Conservation (phyloP, 2,888 invertebrate species). For the Nomada goodeniana region DNA sequence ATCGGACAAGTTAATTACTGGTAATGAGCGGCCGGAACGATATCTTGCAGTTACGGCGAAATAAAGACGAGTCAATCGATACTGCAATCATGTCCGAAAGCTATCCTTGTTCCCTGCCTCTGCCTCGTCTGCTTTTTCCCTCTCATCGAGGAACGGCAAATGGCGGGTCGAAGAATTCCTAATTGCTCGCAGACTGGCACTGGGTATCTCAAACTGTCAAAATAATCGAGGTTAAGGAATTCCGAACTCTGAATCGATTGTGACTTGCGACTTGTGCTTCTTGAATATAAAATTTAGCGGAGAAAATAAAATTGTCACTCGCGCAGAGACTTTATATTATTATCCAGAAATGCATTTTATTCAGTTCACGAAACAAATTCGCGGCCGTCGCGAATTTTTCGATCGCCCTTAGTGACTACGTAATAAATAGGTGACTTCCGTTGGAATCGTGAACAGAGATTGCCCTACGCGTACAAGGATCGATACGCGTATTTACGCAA, state of each 20-base stretch:
- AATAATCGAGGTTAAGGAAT: neutral
- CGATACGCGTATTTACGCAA: neutral
- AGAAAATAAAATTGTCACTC: neutral
- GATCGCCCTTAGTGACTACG: slow-evolving; percentile 9
- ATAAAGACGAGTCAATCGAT: slow-evolving; percentile 46
- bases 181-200: neutral
- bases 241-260: neutral
- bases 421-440: slow-evolving; percentile 23
- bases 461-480: neutral
- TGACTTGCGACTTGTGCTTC: neutral
- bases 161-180: slow-evolving; percentile 24
- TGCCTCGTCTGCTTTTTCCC: neutral
- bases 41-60: slow-evolving; percentile 60
- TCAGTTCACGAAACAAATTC: slow-evolving; percentile 19
- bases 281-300: neutral
- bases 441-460: slow-evolving; percentile 41
- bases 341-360: neutral
- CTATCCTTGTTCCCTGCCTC: neutral
- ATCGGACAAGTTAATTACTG: slow-evolving; percentile 71
- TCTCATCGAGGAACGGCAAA: slow-evolving; percentile 3
- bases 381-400: slow-evolving; percentile 12
- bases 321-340: neutral
- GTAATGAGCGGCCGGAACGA: slow-evolving; percentile 66
- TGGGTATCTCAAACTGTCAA: neutral
- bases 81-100: neutral